Evolutionary conservation across 2,888 invertebrate genomes (phyloP).

Genomic region (Endotricha flammealis): DNA sequence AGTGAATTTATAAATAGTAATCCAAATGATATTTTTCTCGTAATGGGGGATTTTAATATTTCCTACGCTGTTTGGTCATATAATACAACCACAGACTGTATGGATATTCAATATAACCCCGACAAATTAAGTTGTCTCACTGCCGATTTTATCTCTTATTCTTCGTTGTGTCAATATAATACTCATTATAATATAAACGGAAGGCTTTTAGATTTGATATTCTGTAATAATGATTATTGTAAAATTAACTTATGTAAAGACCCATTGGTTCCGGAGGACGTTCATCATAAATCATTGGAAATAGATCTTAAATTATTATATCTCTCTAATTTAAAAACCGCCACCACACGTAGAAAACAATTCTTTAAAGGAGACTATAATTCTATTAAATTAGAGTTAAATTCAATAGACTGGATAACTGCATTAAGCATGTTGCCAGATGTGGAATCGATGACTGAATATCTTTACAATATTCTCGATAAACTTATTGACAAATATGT

Average conservation of each 20-base stretch:
- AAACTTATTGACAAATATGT: slow-evolving; percentile 7
- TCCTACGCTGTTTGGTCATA: slow-evolving; percentile 5
- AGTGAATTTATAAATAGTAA: neutral
- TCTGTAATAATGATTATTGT: slow-evolving; percentile 7
- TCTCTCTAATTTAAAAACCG: neutral
- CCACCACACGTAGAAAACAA: neutral
- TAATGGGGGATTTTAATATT: slow-evolving; percentile 13
- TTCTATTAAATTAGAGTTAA: neutral
- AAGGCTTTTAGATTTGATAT: slow-evolving; percentile 10
- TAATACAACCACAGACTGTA: neutral
- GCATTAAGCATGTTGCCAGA: neutral
- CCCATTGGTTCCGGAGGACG: slow-evolving; percentile 5
- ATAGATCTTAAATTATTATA: neutral
- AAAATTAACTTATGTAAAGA: neutral
- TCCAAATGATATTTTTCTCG: slow-evolving; percentile 8
- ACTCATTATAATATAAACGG: slow-evolving; percentile 2
- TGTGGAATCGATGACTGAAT: neutral
- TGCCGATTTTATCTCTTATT: slow-evolving; percentile 7
- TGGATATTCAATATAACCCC: neutral
- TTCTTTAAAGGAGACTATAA: slow-evolving; percentile 5
- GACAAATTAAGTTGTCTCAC: slow-evolving; percentile 2
- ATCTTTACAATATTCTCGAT: slow-evolving; percentile 6
- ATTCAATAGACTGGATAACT: neutral
- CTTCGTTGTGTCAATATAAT: slow-evolving; percentile 10
- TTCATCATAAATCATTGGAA: slow-evolving; percentile 6